A percentile compares a stretch with the other conserved stretches of the same genome.
These are phyloP conservation scores for Empidonax alnorum DNA, from an alignment of 2,113 vertebrate species.

Conservation along the genomic window DNA sequence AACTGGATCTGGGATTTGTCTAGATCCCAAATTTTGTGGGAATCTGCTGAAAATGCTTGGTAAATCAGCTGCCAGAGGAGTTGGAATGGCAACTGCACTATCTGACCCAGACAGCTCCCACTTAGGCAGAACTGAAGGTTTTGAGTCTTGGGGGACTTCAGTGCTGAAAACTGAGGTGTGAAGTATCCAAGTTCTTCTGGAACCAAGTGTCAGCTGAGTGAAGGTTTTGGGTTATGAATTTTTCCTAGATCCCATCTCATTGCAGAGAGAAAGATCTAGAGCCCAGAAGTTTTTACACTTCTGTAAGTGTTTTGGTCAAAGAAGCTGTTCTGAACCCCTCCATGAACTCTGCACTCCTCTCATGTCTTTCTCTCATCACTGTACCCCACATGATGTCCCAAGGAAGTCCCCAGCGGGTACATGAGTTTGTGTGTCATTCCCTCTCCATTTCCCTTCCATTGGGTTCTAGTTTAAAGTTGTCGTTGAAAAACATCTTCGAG, in stretches of 20 bases:
- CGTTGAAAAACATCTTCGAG: slow-evolving; percentile 44
- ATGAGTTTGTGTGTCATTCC: neutral
- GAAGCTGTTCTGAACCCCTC: neutral
- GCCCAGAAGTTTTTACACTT: neutral
- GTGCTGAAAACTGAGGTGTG: neutral
- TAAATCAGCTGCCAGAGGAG: neutral
- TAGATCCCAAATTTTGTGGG: neutral
- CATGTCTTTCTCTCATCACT: neutral
- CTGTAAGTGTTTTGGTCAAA: neutral
- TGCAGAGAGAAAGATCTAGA: neutral
- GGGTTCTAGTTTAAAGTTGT: neutral
- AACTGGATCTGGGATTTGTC: neutral
- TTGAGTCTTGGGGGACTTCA: neutral
- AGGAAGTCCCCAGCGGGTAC: neutral
- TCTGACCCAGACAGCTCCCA: neutral
- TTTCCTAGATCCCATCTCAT: neutral
- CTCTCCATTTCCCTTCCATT: neutral
- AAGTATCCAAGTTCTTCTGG: neutral
- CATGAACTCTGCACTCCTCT: neutral
- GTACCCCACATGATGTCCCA: neutral
- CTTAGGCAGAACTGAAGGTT: neutral
- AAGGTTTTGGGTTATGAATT: neutral
- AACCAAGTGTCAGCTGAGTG: neutral
- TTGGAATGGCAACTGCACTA: neutral
- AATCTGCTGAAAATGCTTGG: neutral